Percentiles rank a stretch among this genome's conserved stretches.
Evolutionary conservation across 1,140 invertebrate genomes (phyloP).

Genomic region (Drosophila navojoa): DNA sequence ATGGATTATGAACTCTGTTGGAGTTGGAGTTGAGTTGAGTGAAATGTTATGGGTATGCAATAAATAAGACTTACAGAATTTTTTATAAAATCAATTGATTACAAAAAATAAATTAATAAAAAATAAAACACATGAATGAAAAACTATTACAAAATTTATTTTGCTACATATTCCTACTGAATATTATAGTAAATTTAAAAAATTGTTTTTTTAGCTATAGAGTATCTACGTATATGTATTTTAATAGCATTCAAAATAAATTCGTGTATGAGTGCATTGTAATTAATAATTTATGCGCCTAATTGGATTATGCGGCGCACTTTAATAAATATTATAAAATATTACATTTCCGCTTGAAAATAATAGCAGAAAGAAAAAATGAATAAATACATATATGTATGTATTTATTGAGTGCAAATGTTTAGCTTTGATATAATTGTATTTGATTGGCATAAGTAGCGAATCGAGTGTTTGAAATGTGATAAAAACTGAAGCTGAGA

Average conservation of each 20-base stretch:
- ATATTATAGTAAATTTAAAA: not conserved
- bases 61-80: constrained; percentile 2
- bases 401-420: not conserved
- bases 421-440: constrained; percentile 12
- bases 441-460: constrained; percentile 1
- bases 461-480: constrained; percentile 6
- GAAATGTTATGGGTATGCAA: not conserved
- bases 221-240: no score
- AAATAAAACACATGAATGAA: not conserved
- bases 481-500: not conserved
- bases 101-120: not conserved
- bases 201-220: not conserved
- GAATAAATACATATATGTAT: not conserved
- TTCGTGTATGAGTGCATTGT: constrained; percentile 19
- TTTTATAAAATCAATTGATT: not conserved
- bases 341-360: not conserved
- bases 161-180: not conserved
- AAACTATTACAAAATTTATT: not conserved
- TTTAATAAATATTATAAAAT: not conserved
- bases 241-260: no score
- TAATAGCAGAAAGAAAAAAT: not conserved
- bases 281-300: constrained; percentile 31
- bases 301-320: constrained; percentile 30
- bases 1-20: constrained; percentile 14
- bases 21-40: not conserved